A percentile compares a stretch with the other conserved stretches of the same genome.
Conservation (phyloP, 2,797 vertebrate genomes). For the Gymnothorax reevesii region DNA sequence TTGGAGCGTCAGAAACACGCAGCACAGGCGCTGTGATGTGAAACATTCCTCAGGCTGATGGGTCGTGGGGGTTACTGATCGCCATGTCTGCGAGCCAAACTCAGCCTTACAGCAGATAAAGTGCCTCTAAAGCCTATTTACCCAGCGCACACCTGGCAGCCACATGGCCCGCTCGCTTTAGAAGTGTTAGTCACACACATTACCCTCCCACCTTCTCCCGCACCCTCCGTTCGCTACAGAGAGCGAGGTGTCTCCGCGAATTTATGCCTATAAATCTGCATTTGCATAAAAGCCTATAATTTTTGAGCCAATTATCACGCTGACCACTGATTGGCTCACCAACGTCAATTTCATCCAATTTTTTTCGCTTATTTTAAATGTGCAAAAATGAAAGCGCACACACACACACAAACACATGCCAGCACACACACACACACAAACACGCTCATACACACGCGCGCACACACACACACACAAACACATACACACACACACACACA, state of each 20-base stretch:
- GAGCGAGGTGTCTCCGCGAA: not conserved
- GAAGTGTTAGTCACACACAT: not conserved
- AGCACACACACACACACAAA: no score
- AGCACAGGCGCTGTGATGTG: not conserved
- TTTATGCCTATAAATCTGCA: not conserved
- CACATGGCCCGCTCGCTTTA: not conserved
- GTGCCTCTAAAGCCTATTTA: not conserved
- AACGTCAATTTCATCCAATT: not conserved
- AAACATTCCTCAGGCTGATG: not conserved
- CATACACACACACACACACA: no score
- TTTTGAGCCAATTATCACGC: not conserved
- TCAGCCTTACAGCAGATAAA: not conserved
- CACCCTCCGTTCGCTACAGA: not conserved
- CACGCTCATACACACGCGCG: no score
- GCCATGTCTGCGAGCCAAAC: no score
- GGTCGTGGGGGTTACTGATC: not conserved
- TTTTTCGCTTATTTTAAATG: not conserved
- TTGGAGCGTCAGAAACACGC: not conserved
- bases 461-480: no score
- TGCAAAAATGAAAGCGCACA: no score
- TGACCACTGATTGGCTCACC: not conserved
- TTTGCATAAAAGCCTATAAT: conserved; percentile 15
- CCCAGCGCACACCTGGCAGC: not conserved
- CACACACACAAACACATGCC: no score
- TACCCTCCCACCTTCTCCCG: not conserved